These are phyloP conservation scores for Synergus itoensis DNA, from an alignment of 2,888 invertebrate genomes.

Conservation along the genomic window DNA sequence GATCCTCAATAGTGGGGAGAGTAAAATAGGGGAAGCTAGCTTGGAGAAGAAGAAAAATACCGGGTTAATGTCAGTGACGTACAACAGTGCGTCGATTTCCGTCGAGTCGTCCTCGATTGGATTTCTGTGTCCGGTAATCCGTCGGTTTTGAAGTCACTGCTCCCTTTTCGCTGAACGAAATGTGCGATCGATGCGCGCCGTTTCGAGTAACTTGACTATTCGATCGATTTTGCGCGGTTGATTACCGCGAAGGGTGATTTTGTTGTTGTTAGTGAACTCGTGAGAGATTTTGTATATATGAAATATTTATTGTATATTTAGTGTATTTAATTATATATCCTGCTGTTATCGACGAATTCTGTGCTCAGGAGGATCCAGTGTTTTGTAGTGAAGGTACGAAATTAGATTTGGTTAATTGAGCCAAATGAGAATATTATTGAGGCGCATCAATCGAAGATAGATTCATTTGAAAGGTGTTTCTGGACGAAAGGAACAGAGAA, in stretches of 20 bases:
- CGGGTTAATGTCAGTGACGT: conserved; percentile 47
- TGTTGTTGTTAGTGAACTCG: conserved; percentile 24
- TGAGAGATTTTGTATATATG: conserved; percentile 14
- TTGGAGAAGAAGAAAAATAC: conserved; percentile 42
- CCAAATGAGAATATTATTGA: conserved; percentile 17
- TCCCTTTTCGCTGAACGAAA: conserved; percentile 31
- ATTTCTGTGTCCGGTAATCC: conserved; percentile 32
- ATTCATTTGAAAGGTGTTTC: conserved; percentile 14
- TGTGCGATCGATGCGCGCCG: conserved; percentile 39
- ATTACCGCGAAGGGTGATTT: conserved; percentile 20
- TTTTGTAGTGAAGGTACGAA: conserved; percentile 25
- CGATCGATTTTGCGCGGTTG: conserved; percentile 38
- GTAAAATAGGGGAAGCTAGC: conserved; percentile 39
- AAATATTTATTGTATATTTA: neutral
- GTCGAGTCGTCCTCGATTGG: conserved; percentile 47
- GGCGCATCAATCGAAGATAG: conserved; percentile 11
- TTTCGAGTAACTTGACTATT: conserved; percentile 39
- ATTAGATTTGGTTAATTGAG: conserved; percentile 9
- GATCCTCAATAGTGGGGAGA: conserved; percentile 25
- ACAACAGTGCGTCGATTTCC: conserved; percentile 53
- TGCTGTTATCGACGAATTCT: neutral
- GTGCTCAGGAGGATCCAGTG: conserved; percentile 13
- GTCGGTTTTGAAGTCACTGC: conserved; percentile 33
- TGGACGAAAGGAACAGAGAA: neutral
- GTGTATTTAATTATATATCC: conserved; percentile 1